Conservation (phyloP, 2,797 vertebrate genomes). For the Gymnoscopelus microlampas region DNA sequence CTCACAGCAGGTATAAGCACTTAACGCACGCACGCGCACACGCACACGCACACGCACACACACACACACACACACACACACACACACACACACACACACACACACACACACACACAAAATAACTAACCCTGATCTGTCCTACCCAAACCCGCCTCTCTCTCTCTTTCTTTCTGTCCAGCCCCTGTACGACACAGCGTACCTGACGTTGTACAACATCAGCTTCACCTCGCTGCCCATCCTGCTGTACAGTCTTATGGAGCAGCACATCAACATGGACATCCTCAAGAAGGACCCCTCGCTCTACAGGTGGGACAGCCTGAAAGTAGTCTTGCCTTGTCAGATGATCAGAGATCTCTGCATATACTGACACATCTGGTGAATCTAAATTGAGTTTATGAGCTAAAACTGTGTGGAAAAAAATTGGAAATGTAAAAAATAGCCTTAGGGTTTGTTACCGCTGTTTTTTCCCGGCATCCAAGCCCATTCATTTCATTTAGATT, state of each 20-base stretch:
- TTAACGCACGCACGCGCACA: background rate
- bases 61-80: background rate
- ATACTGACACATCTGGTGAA: too few relatives aligned
- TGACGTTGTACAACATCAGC: constrained; percentile 99
- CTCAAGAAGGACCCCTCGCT: constrained; percentile 92
- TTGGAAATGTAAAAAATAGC: too few relatives aligned
- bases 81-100: background rate
- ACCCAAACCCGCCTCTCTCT: background rate
- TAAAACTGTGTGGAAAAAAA: too few relatives aligned
- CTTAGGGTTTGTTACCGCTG: too few relatives aligned
- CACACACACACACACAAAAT: background rate
- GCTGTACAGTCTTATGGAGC: constrained; percentile 94
- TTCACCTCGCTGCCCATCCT: constrained; percentile 98
- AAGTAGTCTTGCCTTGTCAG: too few relatives aligned
- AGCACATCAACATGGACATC: constrained; percentile 91
- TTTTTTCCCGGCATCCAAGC: too few relatives aligned
- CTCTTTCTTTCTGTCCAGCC: constrained; percentile 79
- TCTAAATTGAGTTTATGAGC: too few relatives aligned
- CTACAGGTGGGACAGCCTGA: constrained; percentile 83
- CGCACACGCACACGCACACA: background rate
- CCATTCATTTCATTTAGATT: too few relatives aligned
- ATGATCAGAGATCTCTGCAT: too few relatives aligned
- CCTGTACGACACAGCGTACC: constrained; percentile 95
- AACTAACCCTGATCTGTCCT: too few relatives aligned
- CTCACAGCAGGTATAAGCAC: constrained; percentile 91